phyloP scores from a whole-genome alignment of 2,888 invertebrate genomes.

The Ceramica pisi region DNA sequence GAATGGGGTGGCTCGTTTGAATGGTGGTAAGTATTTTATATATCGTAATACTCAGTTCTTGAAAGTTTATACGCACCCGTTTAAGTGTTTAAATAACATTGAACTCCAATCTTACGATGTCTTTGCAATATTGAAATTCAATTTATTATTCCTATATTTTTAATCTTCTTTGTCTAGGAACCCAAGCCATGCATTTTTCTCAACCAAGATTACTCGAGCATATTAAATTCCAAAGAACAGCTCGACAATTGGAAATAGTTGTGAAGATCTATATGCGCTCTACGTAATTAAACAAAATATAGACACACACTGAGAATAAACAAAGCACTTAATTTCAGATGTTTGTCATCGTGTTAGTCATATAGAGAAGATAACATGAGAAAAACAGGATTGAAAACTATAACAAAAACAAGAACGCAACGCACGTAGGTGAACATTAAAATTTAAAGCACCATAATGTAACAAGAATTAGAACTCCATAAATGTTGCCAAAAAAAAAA shows the following conservation, averaged over 20 bases:
- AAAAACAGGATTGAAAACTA: not conserved
- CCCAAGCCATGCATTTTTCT: slow-evolving; percentile 47
- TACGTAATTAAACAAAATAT: not conserved
- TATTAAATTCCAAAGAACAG: slow-evolving; percentile 66
- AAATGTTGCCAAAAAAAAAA: slow-evolving; percentile 61
- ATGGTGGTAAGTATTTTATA: not conserved
- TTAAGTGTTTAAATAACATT: not conserved
- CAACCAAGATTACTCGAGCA: slow-evolving; percentile 51
- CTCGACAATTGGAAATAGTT: slow-evolving; percentile 55
- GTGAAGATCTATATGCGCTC: slow-evolving; percentile 39
- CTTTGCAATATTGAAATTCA: not conserved
- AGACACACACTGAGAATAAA: not conserved
- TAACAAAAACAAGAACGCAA: not conserved
- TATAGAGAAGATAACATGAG: not conserved
- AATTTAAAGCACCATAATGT: slow-evolving; percentile 34
- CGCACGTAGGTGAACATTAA: slow-evolving; percentile 1
- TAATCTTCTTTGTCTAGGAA: slow-evolving; percentile 24
- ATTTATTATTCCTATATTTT: slow-evolving; percentile 14
- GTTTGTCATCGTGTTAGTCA: not conserved
- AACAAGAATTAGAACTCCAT: slow-evolving; percentile 42
- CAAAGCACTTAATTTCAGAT: not conserved
- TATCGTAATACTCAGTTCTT: not conserved
- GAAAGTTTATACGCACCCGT: not conserved
- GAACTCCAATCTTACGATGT: no score
- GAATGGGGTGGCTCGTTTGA: slow-evolving; percentile 3